Conservation (phyloP, 2,888 invertebrate species). For the Ecliptopera silaceata region DNA sequence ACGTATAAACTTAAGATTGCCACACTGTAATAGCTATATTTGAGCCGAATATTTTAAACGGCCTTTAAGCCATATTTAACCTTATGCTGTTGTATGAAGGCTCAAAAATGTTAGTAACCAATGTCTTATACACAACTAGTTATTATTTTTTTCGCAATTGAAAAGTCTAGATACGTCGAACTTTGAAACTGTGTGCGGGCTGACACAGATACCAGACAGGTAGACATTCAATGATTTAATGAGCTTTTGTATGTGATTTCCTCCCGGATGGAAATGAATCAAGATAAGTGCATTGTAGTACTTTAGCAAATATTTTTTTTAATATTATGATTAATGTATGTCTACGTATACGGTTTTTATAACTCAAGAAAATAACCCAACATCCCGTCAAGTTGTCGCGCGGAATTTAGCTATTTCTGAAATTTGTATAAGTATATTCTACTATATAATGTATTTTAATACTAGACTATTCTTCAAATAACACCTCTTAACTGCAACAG, state of each 20-base stretch:
- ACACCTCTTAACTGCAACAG: no score
- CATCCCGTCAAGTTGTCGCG: no score
- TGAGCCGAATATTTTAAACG: slow-evolving; percentile 32
- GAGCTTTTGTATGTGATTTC: slow-evolving; percentile 22
- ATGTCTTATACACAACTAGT: slow-evolving; percentile 31
- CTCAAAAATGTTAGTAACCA: slow-evolving; percentile 27
- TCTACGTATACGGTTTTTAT: no score
- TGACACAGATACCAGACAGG: slow-evolving; percentile 26
- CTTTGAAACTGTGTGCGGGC: slow-evolving; percentile 30
- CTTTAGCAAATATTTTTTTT: no score
- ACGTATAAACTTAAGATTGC: slow-evolving; percentile 38
- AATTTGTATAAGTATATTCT: no score
- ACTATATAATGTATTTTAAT: no score
- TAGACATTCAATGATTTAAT: slow-evolving; percentile 15
- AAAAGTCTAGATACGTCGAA: slow-evolving; percentile 39
- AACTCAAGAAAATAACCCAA: no score
- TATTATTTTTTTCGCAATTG: slow-evolving; percentile 40
- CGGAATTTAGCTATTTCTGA: no score
- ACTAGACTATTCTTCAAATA: no score
- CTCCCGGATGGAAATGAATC: neutral
- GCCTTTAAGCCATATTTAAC: slow-evolving; percentile 29
- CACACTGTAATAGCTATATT: slow-evolving; percentile 35
- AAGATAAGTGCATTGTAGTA: neutral
- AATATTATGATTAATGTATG: no score
- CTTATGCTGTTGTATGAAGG: slow-evolving; percentile 27